Evolutionary conservation across 2,888 invertebrate species (phyloP).

Genomic region (Athalia rosae): DNA sequence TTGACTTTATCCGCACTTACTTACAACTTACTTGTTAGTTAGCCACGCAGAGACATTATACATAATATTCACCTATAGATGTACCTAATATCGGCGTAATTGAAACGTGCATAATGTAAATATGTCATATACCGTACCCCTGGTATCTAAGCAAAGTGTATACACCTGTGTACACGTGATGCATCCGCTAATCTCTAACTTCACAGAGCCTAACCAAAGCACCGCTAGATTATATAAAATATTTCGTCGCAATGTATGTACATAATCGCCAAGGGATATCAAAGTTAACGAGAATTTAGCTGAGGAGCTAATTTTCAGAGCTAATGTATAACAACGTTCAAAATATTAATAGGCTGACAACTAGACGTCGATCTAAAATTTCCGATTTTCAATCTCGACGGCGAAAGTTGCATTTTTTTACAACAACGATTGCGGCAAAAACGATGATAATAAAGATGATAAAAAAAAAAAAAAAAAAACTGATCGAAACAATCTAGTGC

Average conservation of each 20-base stretch:
- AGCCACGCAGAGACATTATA: too few species aligned
- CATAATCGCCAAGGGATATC: neutral
- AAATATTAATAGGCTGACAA: too few species aligned
- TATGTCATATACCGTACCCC: neutral
- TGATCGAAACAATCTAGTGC: too few species aligned
- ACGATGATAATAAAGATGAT: too few species aligned
- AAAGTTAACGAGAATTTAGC: constrained; percentile 2
- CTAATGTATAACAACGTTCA: neutral
- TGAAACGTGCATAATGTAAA: constrained; percentile 33
- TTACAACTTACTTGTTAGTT: too few species aligned
- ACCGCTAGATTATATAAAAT: constrained; percentile 34
- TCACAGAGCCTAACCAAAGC: constrained; percentile 20
- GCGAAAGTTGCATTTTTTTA: too few species aligned
- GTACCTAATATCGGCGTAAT: constrained; percentile 14
- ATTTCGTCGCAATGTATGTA: constrained; percentile 4
- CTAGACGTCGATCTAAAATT: too few species aligned
- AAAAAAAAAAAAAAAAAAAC: too few species aligned
- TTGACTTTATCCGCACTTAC: neutral
- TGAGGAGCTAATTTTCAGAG: constrained; percentile 9
- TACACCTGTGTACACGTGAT: too few species aligned
- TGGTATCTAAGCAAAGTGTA: neutral
- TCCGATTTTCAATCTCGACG: too few species aligned
- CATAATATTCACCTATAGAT: neutral
- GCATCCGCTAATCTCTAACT: constrained; percentile 23
- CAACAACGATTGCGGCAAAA: too few species aligned